Conservation (phyloP, 2,888 invertebrate species). For the Heteromyza rotundicornis region DNA sequence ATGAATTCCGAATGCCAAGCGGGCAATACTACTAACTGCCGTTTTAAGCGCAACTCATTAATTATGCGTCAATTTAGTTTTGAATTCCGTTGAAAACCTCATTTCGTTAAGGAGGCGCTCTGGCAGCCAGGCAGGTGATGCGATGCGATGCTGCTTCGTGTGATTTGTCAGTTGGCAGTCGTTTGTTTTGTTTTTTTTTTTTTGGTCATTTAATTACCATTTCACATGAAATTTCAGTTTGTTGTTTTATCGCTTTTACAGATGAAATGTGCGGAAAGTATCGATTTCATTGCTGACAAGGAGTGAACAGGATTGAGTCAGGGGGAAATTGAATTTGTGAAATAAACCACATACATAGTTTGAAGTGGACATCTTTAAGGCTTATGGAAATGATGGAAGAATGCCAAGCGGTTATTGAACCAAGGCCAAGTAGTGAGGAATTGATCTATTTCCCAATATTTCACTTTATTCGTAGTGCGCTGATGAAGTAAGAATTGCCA, state of each 20-base stretch:
- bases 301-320: not conserved
- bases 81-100: not conserved
- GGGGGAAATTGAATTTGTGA: not conserved
- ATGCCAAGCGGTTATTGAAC: no score
- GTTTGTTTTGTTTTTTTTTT: no score
- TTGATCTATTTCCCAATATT: no score
- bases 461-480: no score
- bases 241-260: not conserved
- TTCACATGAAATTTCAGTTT: not conserved
- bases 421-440: no score
- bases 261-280: not conserved
- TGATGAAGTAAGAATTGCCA: no score
- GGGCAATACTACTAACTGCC: no score
- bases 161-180: not conserved
- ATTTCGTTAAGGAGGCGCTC: not conserved
- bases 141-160: not conserved
- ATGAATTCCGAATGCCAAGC: no score
- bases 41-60: not conserved
- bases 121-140: no score
- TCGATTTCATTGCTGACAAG: not conserved
- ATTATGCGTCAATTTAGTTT: not conserved
- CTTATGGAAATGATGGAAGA: no score
- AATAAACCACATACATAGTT: no score
- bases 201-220: not conserved
- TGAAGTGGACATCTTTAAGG: no score